Base-by-base conservation (phyloP, 1,140 invertebrate species). In the Phenacoccus solenopsis region DNA sequence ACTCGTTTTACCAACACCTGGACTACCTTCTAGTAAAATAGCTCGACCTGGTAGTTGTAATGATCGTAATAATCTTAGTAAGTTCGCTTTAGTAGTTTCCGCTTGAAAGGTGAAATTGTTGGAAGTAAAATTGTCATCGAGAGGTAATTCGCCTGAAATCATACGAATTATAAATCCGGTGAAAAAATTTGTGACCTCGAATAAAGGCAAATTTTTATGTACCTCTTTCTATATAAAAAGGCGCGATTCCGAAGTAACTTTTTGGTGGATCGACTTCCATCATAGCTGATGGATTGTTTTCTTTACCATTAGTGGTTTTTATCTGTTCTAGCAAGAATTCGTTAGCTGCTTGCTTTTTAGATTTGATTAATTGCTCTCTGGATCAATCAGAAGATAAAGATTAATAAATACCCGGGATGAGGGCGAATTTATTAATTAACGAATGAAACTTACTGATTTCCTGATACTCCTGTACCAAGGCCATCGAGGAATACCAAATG, bases 1-100 rank as follows among this genome's bases (percentile, higher is more conserved):
- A 76, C 92, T 96, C 0, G 97, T 98, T 81, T 99, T 99, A 3
- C 98, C 98, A 38, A 98, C 96, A 2, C 98, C 96, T 1, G 98
- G 98, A 77, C 92, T 94, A 16, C 98, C 98, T 84, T 99, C 98
- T 28, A 99, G 78, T 67, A 99, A 83, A 69, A 99, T 86, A 0
- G 97, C 95, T 77, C 96, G 94, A 59, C 85, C 85, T 1, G 77
- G 75, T 69, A 99, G 79, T 71, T 97, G 92, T 72, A 99, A 79
- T 0, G 89, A 94, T 72, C 96, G 83, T 27, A 98, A 78, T 22
- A 99, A 75, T 74, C 93, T 84, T 27, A 94, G 80, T 1, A 89
- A 85, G 82, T 99, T 99, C 7, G 83, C 78, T 70, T 85, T 85
- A 0, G 94, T 93, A 7, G 91, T 96, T 0, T 90, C 88, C 0